phyloP scores from a whole-genome alignment of 2,888 invertebrate genomes.

The Theretra japonica region DNA sequence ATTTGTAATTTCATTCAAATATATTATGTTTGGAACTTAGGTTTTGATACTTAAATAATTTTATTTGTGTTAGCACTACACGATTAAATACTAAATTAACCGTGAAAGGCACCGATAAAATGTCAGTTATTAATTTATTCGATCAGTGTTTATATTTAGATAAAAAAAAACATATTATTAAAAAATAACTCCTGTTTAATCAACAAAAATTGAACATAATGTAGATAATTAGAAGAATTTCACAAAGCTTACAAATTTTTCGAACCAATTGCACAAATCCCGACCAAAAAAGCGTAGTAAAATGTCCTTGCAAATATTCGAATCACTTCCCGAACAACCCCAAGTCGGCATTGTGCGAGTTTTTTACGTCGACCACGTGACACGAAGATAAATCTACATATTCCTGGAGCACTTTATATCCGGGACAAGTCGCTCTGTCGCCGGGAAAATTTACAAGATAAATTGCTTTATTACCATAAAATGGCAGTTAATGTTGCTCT shows the following conservation, averaged over 20 bases:
- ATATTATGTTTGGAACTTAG: background rate
- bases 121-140: no score
- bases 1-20: slow-evolving; percentile 25
- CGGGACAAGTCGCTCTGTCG: slow-evolving; percentile 83
- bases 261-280: background rate
- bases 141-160: no score
- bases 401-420: slow-evolving; percentile 71
- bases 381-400: slow-evolving; percentile 61
- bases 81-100: no score
- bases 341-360: slow-evolving; percentile 33
- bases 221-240: background rate
- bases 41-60: background rate
- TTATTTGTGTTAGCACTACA: no score
- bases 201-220: background rate
- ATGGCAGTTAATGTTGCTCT: slow-evolving; percentile 64
- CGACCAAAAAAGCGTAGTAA: background rate
- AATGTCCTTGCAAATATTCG: slow-evolving; percentile 32
- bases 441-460: slow-evolving; percentile 71
- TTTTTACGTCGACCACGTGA: slow-evolving; percentile 38
- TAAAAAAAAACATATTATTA: no score
- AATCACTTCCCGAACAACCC: slow-evolving; percentile 30
- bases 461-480: slow-evolving; percentile 79
- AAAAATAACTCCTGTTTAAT: no score
- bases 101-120: no score
- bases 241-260: background rate